A percentile compares a stretch with the other conserved stretches of the same genome.
phyloP scores from a whole-genome alignment of 2,113 vertebrate genomes.

The Philantomba maxwellii region DNA sequence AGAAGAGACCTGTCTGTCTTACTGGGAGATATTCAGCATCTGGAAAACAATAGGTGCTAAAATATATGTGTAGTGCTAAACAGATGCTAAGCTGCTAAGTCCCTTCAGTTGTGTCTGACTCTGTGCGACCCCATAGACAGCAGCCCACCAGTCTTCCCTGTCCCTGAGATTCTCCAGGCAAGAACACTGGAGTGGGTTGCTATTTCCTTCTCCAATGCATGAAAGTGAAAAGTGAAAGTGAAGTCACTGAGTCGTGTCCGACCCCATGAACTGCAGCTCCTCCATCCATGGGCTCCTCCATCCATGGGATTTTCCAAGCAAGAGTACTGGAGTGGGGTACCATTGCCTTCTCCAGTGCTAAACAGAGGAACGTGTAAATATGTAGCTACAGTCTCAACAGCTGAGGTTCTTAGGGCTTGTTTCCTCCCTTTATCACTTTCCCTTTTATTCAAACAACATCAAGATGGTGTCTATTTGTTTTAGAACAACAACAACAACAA shows the following conservation, averaged over 20 bases:
- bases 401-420: background rate
- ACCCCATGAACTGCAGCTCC: no score
- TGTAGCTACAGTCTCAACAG: background rate
- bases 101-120: rapidly evolving
- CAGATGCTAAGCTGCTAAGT: no score
- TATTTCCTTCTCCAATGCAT: no score
- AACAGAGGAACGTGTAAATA: no score
- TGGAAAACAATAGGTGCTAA: background rate
- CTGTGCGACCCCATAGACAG: no score
- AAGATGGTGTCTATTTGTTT: background rate
- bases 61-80: background rate
- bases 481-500: background rate
- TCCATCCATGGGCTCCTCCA: no score
- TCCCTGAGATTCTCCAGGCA: no score
- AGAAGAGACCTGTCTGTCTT: background rate
- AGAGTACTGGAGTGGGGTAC: no score
- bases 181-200: no score
- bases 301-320: no score
- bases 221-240: no score
- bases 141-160: no score
- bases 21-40: background rate
- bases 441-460: background rate
- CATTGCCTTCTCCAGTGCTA: background rate
- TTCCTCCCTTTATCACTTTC: background rate
- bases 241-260: rapidly evolving